Evolutionary conservation across 2,888 invertebrate species (phyloP).

Genomic region (Liposcelis brunnea): DNA sequence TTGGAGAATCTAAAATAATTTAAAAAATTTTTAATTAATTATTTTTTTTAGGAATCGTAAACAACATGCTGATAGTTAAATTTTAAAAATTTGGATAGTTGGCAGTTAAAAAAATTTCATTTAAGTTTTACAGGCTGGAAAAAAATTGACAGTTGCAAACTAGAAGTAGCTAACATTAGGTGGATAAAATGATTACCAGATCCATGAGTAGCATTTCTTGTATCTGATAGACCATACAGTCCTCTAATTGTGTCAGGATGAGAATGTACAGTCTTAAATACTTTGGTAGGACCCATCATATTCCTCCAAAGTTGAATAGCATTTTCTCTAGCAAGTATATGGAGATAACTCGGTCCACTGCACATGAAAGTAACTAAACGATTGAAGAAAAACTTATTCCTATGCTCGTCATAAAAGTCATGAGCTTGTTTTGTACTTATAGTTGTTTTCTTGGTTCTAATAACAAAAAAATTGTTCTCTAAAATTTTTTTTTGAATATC

Average conservation of each 20-base stretch:
- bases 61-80: no score
- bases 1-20: conserved; percentile 45
- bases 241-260: conserved; percentile 67
- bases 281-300: conserved; percentile 83
- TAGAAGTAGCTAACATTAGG: no score
- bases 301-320: conserved; percentile 65
- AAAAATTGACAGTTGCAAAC: background rate
- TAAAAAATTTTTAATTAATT: conserved; percentile 14
- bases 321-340: conserved; percentile 57
- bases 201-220: conserved; percentile 86
- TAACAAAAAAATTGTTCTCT: conserved; percentile 49
- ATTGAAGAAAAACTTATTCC: conserved; percentile 65
- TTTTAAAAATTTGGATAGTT: no score
- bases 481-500: conserved; percentile 49
- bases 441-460: conserved; percentile 45
- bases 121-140: conserved; percentile 3
- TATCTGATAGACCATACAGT: conserved; percentile 77
- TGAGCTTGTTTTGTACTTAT: conserved; percentile 46
- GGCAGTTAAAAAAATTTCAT: no score
- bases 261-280: conserved; percentile 57
- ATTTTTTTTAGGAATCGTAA: no score
- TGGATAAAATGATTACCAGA: conserved; percentile 56
- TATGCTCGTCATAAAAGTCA: conserved; percentile 68
- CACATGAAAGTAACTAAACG: conserved; percentile 66
- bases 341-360: conserved; percentile 71